These are phyloP conservation scores for Pituophis catenifer DNA, from an alignment of 2,113 vertebrate genomes.

Conservation along the genomic window DNA sequence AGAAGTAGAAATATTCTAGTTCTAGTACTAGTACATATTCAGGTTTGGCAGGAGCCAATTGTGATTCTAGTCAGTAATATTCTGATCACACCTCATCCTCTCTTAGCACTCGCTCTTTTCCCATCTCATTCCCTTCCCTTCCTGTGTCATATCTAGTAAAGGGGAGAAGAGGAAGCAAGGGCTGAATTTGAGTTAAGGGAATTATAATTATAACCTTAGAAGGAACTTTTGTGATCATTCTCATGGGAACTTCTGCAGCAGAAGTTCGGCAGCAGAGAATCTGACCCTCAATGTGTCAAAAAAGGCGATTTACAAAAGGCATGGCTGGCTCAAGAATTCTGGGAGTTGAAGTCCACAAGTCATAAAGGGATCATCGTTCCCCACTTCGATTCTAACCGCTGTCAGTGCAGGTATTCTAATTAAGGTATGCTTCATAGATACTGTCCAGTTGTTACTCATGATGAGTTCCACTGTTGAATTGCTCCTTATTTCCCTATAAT, in stretches of 20 bases:
- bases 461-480: neutral
- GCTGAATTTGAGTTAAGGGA: neutral
- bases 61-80: neutral
- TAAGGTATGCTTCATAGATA: neutral
- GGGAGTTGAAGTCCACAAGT: neutral
- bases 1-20: neutral
- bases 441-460: neutral
- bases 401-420: neutral
- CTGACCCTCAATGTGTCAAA: neutral
- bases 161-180: neutral
- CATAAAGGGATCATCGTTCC: neutral
- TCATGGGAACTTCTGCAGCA: neutral
- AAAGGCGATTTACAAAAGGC: neutral
- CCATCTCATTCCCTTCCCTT: neutral
- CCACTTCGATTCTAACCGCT: neutral
- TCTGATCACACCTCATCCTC: neutral
- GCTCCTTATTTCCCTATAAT: neutral
- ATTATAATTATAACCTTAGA: neutral
- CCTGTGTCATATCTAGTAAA: neutral
- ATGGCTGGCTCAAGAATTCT: neutral
- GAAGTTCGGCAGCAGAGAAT: neutral
- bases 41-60: no score
- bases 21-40: neutral
- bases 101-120: neutral
- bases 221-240: neutral